Evolutionary conservation across 2,797 vertebrate genomes (phyloP).

Genomic region (Alectoris magna): DNA sequence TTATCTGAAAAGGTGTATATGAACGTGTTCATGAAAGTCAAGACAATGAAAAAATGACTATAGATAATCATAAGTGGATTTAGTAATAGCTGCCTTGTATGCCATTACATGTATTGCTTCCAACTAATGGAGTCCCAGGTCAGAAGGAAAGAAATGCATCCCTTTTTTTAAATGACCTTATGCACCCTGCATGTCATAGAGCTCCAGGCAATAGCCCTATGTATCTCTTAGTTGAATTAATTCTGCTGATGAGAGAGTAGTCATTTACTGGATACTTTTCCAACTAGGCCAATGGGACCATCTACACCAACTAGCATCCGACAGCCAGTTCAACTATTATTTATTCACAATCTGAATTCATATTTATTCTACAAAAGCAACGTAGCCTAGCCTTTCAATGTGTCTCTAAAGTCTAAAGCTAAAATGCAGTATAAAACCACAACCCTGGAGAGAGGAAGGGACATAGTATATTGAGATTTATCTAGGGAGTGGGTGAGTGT

Average conservation of each 20-base stretch:
- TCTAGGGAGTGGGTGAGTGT: not conserved
- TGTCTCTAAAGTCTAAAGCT: not conserved
- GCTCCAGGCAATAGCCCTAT: not conserved
- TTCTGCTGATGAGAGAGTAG: not conserved
- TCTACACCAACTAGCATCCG: not conserved
- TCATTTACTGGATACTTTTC: not conserved
- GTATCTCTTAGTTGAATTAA: not conserved
- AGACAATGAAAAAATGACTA: not conserved
- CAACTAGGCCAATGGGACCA: not conserved
- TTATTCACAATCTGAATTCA: not conserved
- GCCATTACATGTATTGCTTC: not conserved
- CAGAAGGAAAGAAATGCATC: not conserved
- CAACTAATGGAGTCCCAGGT: not conserved
- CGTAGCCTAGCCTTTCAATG: not conserved
- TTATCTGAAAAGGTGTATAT: not conserved
- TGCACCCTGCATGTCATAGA: not conserved
- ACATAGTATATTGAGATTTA: not conserved
- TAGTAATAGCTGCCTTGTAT: not conserved
- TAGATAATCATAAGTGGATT: not conserved
- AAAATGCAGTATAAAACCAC: not conserved
- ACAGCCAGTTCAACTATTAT: not conserved
- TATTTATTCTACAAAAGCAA: not conserved
- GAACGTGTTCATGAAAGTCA: not conserved
- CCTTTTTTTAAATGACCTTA: not conserved
- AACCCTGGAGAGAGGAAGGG: not conserved